Percentiles rank a stretch among this genome's conserved stretches.
Evolutionary conservation across 2,888 invertebrate genomes (phyloP).

Genomic region (Drosophila eohydei): DNA sequence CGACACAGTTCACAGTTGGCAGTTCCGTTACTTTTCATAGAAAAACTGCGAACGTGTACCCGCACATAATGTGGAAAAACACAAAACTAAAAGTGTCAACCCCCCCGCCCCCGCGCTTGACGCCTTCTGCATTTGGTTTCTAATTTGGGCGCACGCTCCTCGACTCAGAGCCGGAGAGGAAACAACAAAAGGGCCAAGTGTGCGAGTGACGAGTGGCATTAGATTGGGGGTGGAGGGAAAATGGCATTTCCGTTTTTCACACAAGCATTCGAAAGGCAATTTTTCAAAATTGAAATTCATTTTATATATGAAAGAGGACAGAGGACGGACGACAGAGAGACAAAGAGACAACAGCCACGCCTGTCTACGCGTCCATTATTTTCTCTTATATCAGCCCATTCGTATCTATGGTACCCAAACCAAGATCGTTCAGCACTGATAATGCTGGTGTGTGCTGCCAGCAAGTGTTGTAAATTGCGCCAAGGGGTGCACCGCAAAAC

Average conservation of each 20-base stretch:
- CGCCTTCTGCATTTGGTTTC: slow-evolving; percentile 61
- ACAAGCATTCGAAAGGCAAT: slow-evolving; percentile 74
- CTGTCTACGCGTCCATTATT: slow-evolving; percentile 68
- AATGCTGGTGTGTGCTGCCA: slow-evolving; percentile 33
- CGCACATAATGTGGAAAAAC: slow-evolving; percentile 67
- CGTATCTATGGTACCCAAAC: slow-evolving; percentile 63
- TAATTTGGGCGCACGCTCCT: slow-evolving; percentile 77
- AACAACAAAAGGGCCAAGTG: slow-evolving; percentile 56
- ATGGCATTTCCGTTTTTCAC: slow-evolving; percentile 78
- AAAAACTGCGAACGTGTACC: slow-evolving; percentile 65
- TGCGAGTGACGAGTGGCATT: slow-evolving; percentile 23
- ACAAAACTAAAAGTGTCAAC: slow-evolving; percentile 71
- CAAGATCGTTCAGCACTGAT: slow-evolving; percentile 64
- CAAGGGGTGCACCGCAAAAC: slow-evolving; percentile 29
- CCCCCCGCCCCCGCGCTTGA: slow-evolving; percentile 38
- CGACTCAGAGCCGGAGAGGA: slow-evolving; percentile 15
- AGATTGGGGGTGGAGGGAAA: slow-evolving; percentile 20
- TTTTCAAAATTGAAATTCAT: slow-evolving; percentile 79
- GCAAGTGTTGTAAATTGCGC: slow-evolving; percentile 69
- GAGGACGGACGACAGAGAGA: slow-evolving; percentile 1
- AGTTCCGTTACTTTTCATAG: slow-evolving; percentile 51
- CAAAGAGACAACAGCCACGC: slow-evolving; percentile 47
- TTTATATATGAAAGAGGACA: slow-evolving; percentile 43
- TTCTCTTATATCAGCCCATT: slow-evolving; percentile 50
- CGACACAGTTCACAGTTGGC: slow-evolving; percentile 27